Evolutionary conservation across 2,888 invertebrate genomes (phyloP), one percentile per base, ranked within the genome.

Genomic region (Thymelicus sylvestris): DNA sequence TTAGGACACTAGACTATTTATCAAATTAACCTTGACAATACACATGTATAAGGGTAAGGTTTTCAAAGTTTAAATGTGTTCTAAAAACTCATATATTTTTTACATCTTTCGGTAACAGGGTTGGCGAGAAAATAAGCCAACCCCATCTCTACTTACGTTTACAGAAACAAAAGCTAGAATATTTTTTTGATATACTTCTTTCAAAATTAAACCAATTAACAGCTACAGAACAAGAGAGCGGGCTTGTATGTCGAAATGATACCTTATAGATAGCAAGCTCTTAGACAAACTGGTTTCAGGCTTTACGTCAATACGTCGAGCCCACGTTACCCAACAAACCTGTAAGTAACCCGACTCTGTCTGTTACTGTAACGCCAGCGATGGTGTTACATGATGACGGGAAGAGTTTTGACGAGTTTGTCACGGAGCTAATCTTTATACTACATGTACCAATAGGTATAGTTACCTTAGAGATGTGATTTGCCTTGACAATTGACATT

Each of bases 281-380:
- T 55, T 44, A 44, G 47, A 64, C 10, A 69, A 69, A 69, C 69
- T 69, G 69, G 69, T 69, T 69, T 52, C 64, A 64, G 64, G 48
- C 38, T 69, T 69, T 69, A 69, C 69, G 64, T 69, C 69, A 69
- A 41, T 63, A 13, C 57, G 13, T 12, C 61, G 64, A 48, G 48
- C 38, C n/a, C 47, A 44, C 41, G 41, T 68, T 69, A 69, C 69
- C 8, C 64, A 69, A 68, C 47, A n/a, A 68, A 59, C 69, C 59
- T 62, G 69, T 57, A 15, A 69, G 68, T 64, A 64, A 69, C 48
- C 44, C 47, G 69, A 69, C 64, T 57, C 67, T 13, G 12, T 19
- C n/a, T 59, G 12, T 59, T 19, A 55, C 39, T 64, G 64, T 64
- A 52, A 50, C 59, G 8, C 44, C 44, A 39, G 59, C 12, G 2